These are phyloP conservation scores for Scylla paramamosain DNA, from an alignment of 1,140 invertebrate species.

Conservation along the genomic window DNA sequence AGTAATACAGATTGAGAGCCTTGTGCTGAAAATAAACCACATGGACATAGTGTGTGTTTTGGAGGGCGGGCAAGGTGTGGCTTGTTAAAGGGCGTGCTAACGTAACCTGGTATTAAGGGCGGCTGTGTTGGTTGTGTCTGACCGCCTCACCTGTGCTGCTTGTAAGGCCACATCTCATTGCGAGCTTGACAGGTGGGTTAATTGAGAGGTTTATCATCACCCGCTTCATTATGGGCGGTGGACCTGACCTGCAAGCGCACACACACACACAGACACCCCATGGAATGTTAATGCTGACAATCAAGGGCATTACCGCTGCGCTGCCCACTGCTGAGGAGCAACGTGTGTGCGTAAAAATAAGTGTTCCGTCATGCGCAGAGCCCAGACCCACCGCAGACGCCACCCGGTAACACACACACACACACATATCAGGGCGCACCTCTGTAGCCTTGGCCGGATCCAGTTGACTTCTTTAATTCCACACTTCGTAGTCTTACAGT, in stretches of 20 bases:
- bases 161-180: not conserved
- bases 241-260: not conserved
- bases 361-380: not conserved
- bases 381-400: not conserved
- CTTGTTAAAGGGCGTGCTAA: not conserved
- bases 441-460: not conserved
- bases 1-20: no score
- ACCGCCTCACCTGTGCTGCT: not conserved
- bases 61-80: not conserved
- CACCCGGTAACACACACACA: no score
- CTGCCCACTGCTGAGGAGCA: not conserved
- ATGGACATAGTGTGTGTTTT: no score
- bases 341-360: not conserved
- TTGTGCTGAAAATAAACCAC: no score
- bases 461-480: not conserved
- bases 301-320: not conserved
- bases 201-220: not conserved
- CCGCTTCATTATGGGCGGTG: not conserved
- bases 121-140: not conserved
- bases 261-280: not conserved
- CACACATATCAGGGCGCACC: not conserved
- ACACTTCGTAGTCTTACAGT: no score
- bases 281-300: not conserved
- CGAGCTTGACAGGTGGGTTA: not conserved
- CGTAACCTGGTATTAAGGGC: not conserved